Base-by-base conservation (phyloP, 2,888 invertebrate species). In the Drosophila testacea region DNA sequence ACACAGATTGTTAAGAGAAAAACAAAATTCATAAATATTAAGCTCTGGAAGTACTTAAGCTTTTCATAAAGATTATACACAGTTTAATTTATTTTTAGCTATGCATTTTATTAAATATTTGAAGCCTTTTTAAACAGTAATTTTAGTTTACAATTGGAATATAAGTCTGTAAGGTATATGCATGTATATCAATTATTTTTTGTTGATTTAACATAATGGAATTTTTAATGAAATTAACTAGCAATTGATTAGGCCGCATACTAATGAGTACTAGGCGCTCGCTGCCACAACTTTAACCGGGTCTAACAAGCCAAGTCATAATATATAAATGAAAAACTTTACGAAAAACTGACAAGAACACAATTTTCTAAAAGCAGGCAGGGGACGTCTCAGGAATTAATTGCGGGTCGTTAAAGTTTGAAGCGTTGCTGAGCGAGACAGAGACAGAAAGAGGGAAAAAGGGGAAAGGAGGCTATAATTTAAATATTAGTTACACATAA, bases 401-500 rank as follows among this genome's bases (percentile, higher is more conserved):
- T 88, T 83, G 88, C 66, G 70, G 69, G 71, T 83, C 68, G 69
- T 76, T 84, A 67, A 79, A 81, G 84, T 87, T 81, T 86, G 55
- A 46, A 36, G 60, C 22, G 46, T 27, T 38, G 48, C 13, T 32
- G 36, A 36, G 42, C n/a, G 41, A 28, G 36, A 44, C 32, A 7
- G 36, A 50, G 38, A 32, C 28, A 7, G 46, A 10, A 11, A 22
- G 44, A 36, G 44, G 3, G 28, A 47, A 36, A n/a, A 32, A 36
- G 4, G 22, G 42, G 41, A n/a, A 42, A 22, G 51, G 65, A 11
- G 67, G 62, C 62, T 75, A 74, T 81, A 81, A 81, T 86, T 86
- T 84, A 86, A 86, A 89, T 86, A 89, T 87, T 82, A 87, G 88
- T 89, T 89, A 89, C 81, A 89, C 80, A 90, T 88, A 88, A 86